These are phyloP conservation scores for Xenentodon cancila DNA, from an alignment of 2,797 vertebrate genomes.

Conservation along the genomic window DNA sequence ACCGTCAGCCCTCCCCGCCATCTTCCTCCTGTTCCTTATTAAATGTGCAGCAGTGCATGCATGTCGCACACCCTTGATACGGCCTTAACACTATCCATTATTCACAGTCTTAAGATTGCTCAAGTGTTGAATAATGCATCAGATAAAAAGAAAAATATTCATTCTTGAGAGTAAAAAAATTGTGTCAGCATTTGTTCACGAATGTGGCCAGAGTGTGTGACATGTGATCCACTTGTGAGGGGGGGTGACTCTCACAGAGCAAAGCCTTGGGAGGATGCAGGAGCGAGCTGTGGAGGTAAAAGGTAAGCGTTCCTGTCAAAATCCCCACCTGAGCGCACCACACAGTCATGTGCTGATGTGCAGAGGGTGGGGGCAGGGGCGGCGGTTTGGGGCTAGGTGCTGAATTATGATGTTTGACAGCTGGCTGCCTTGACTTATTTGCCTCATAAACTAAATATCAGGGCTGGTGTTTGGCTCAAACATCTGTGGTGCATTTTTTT, in stretches of 20 bases:
- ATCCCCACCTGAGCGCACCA: conserved; percentile 27
- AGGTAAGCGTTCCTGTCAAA: conserved; percentile 13
- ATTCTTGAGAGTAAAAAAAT: conserved; percentile 51
- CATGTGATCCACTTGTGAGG: conserved; percentile 19
- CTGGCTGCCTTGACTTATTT: conserved; percentile 12
- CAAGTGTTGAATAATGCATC: conserved; percentile 72
- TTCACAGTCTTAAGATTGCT: conserved; percentile 68
- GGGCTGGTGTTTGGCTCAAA: background rate
- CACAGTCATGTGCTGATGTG: conserved; percentile 15
- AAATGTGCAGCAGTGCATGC: conserved; percentile 60
- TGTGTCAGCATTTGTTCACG: conserved; percentile 63
- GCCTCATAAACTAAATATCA: conserved; percentile 14
- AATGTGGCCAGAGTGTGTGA: conserved; percentile 21
- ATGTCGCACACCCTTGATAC: conserved; percentile 62
- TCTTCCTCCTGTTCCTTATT: conserved; percentile 44
- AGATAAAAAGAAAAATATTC: conserved; percentile 49
- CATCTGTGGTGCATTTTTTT: background rate
- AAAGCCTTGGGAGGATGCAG: conserved; percentile 8
- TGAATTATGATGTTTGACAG: conserved; percentile 34
- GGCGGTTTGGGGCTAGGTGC: background rate
- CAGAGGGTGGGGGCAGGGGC: background rate
- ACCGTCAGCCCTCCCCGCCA: background rate
- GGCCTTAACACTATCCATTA: conserved; percentile 70
- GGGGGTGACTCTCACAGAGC: no score
- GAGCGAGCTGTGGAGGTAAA: conserved; percentile 32